Evolutionary conservation across 2,888 invertebrate species (phyloP).

Genomic region (Parnassius smintheus): DNA sequence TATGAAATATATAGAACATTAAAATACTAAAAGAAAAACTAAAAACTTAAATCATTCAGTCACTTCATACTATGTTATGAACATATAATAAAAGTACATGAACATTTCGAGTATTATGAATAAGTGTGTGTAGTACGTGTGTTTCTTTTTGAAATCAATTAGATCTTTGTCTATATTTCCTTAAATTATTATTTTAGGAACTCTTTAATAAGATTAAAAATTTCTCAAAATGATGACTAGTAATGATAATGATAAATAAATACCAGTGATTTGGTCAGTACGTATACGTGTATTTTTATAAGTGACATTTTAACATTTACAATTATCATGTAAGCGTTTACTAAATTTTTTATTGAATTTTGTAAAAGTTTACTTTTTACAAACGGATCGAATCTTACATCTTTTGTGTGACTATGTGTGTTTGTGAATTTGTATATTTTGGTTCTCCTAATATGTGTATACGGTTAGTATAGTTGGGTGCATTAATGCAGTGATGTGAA

Average conservation of each 20-base stretch:
- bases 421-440: background rate
- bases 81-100: too few relatives aligned
- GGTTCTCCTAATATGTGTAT: background rate
- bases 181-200: too few relatives aligned
- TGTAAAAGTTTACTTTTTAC: slow-evolving; percentile 2
- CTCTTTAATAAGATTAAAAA: background rate
- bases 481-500: background rate
- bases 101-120: too few relatives aligned
- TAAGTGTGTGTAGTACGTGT: too few relatives aligned
- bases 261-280: too few relatives aligned
- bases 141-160: too few relatives aligned
- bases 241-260: background rate
- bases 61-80: too few relatives aligned
- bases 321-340: background rate
- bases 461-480: background rate
- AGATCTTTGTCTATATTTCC: too few relatives aligned
- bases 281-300: background rate
- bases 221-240: background rate
- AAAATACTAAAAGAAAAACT: too few relatives aligned
- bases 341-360: background rate
- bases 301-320: background rate
- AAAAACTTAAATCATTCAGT: too few relatives aligned
- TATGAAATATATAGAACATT: too few relatives aligned
- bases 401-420: background rate
- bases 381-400: background rate